Evolutionary conservation across 2,797 vertebrate genomes (phyloP).

Genomic region (Botia almorhae): DNA sequence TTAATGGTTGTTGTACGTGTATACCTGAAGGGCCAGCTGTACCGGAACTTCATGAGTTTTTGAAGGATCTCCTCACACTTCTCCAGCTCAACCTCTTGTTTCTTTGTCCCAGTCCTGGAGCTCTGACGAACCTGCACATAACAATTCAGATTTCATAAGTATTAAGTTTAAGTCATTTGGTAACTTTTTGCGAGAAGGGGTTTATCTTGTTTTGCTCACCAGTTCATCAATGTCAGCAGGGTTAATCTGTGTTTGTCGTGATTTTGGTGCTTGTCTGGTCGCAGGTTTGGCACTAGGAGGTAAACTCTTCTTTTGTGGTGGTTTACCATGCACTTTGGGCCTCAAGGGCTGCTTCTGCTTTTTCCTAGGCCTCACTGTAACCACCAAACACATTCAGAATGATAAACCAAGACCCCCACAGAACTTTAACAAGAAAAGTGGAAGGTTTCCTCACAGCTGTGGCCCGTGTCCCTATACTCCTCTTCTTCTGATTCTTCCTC

Average conservation of each 20-base stretch:
- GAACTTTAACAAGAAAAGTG: neutral
- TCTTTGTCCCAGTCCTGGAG: conserved; percentile 73
- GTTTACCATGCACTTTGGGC: conserved; percentile 78
- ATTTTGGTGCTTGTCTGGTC: neutral
- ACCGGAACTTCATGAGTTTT: conserved; percentile 90
- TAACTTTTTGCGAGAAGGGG: too few species aligned
- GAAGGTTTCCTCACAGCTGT: conserved; percentile 84
- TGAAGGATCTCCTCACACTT: conserved; percentile 93
- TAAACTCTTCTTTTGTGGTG: conserved; percentile 80
- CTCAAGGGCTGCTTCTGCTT: conserved; percentile 81
- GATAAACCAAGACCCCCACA: neutral
- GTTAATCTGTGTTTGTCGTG: too few species aligned
- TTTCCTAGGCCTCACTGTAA: conserved; percentile 90
- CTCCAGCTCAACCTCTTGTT: conserved; percentile 87
- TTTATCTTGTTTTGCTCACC: too few species aligned
- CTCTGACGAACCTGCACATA: conserved; percentile 86
- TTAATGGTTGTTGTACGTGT: conserved; percentile 25
- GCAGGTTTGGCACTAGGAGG: conserved; percentile 67
- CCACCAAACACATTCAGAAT: conserved; percentile 9
- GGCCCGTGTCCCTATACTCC: conserved; percentile 80
- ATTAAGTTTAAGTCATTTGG: too few species aligned
- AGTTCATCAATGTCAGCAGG: too few species aligned
- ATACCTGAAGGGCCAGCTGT: conserved; percentile 99
- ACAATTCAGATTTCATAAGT: too few species aligned
- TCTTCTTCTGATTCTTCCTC: conserved; percentile 83